Evolutionary conservation across 2,888 invertebrate species (phyloP), one percentile per base, ranked within the genome.

Genomic region (Psylliodes chrysocephalus): DNA sequence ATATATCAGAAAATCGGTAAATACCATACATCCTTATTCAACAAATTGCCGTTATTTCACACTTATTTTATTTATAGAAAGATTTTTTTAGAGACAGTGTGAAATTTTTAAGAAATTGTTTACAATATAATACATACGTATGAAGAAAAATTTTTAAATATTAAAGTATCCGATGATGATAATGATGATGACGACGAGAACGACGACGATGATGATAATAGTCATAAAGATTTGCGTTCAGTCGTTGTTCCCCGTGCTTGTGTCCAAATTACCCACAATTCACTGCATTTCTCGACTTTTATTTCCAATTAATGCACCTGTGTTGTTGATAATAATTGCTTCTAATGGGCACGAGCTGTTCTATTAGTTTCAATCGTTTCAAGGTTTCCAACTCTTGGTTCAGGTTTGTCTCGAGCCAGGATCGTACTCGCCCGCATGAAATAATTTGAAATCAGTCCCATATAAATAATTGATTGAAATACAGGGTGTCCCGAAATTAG

Each of bases 291-390:
- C 67, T 64, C 42, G 64, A 64, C 64, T 67, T 67, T 67, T 62
- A 63, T 63, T 52, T 51, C 62, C 64, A 64, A 67, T 67, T 67
- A 64, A 67, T 64, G 62, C 63, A 60, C 63, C 64, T 56, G 60
- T 60, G 44, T 52, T 55, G 60, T 57, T 40, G 35, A 47, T 35
- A 56, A 64, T 67, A 63, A 67, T 67, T 64, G 60, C 67, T 59
- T 64, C 64, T 64, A 62, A 64, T 62, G 64, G 55, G 49, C 62
- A 52, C 51, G 62, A 64, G 51, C 64, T 62, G 59, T 64, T 64
- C 63, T 60, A 62, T 64, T 62, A 60, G 49, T 63, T 63, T 63
- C 57, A 67, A 60, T 47, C 47, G 47, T 47, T 56, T 56, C 56
- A 56, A 56, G 56, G 56, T 57, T 57, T 33, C 56, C 46, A 14